Evolutionary conservation across 1,140 invertebrate genomes (phyloP), one percentile per base, ranked within the genome.

Genomic region (Cyclargus thomasi): DNA sequence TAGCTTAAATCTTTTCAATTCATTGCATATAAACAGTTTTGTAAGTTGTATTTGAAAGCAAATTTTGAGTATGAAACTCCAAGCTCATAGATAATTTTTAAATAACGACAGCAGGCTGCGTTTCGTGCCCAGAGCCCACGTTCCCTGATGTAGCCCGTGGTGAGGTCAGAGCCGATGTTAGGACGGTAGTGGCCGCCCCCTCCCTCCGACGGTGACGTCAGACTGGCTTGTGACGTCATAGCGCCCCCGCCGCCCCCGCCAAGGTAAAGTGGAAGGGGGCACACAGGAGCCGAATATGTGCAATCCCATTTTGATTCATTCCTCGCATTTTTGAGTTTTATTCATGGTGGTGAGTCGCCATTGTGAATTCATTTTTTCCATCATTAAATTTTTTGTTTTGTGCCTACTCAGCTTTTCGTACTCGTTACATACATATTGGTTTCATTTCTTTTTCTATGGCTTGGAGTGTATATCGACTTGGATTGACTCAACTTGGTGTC

Each of bases 91-190:
- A 81, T 77, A 82, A 79, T 82, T 86, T 88, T 88, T 88, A 84
- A 90, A 87, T 86, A 87, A 87, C 83, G 84, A 90, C 87, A 90
- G 88, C 88, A 87, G 88, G 86, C 87, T 84, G 85, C 82, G 83
- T 82, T 80, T 81, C 82, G 85, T 86, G 83, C 79, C 83, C 83
- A 76, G 86, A 81, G 83, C 81, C 82, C 55, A 59, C 55, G 82
- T 82, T 76, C 69, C 69, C 68, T 84, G 85, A 86, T 89, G 84
- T 86, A 85, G 83, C 81, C 82, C 82, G 81, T 88, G 85, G 83
- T 87, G 86, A 85, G 85, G 79, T 87, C 85, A 85, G 79, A 79
- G 78, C 77, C 81, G 85, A 87, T 87, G 80, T 87, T 86, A 90
- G 82, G 86, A 85, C 78, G 75, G 72, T 78, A 67, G 53, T 59